Conservation (phyloP, 2,888 invertebrate species). For the Xiphydria camelus region DNA sequence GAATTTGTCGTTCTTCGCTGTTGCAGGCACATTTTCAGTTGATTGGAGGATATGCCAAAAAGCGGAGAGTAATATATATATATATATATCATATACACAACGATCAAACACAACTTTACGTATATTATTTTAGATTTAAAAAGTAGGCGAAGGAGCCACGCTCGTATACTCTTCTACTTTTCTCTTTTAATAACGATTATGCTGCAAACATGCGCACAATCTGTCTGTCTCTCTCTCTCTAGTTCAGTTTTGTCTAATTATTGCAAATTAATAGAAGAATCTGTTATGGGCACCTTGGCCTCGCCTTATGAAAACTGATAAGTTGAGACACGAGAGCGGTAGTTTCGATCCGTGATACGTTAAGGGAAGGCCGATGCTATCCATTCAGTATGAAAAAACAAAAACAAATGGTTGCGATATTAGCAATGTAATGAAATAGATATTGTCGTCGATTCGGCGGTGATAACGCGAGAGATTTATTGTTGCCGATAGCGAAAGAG, state of each 20-base stretch:
- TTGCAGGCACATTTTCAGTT: constrained; percentile 29
- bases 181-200: neutral
- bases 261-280: constrained; percentile 17
- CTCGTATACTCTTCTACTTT: neutral
- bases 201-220: no score
- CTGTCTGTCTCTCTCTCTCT: no score
- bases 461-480: no score
- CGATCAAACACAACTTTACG: no score
- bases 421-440: no score
- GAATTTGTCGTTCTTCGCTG: constrained; percentile 25
- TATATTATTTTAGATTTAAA: no score
- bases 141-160: no score
- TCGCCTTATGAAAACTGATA: constrained; percentile 44
- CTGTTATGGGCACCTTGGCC: constrained; percentile 56
- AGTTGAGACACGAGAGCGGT: constrained; percentile 7
- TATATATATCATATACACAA: constrained; percentile 25
- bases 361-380: constrained; percentile 57
- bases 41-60: constrained; percentile 56
- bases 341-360: constrained; percentile 20
- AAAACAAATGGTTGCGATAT: constrained; percentile 8
- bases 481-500: no score
- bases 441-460: no score
- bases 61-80: constrained; percentile 42
- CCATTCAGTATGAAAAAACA: constrained; percentile 35
- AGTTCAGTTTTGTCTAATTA: neutral